phyloP scores from a whole-genome alignment of 2,797 vertebrate genomes.

The Glossophaga mutica region DNA sequence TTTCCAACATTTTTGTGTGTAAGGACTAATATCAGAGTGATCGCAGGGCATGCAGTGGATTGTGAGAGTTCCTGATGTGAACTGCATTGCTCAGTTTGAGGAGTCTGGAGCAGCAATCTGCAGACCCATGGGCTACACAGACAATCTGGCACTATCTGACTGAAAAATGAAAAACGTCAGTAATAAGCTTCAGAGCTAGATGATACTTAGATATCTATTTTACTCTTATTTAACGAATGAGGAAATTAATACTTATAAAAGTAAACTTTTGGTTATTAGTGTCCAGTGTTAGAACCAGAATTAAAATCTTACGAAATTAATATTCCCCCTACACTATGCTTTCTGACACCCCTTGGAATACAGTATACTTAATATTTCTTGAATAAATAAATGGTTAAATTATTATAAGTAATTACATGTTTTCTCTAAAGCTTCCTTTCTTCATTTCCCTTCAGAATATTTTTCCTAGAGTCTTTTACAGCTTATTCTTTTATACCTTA shows the following conservation, averaged over 20 bases:
- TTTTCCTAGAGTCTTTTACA: neutral
- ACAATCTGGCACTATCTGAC: neutral
- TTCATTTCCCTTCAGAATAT: neutral
- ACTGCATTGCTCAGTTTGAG: neutral
- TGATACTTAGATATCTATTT: constrained; percentile 15
- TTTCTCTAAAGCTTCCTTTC: neutral
- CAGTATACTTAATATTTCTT: neutral
- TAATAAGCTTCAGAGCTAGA: neutral
- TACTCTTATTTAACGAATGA: constrained; percentile 31
- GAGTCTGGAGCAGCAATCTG: constrained; percentile 1
- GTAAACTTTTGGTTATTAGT: neutral
- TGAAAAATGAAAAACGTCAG: constrained; percentile 37
- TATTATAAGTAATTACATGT: neutral
- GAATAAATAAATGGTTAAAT: neutral
- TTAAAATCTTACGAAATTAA: neutral
- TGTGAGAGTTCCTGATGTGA: neutral
- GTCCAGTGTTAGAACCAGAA: constrained; percentile 8
- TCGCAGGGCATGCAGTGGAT: neutral
- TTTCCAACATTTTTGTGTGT: neutral
- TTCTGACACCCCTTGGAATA: neutral
- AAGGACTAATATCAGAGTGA: neutral
- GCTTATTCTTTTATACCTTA: neutral
- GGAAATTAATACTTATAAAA: neutral
- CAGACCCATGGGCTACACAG: neutral
- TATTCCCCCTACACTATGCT: neutral